Conservation (phyloP, 2,113 vertebrate genomes). For the Arothron firmamentum region DNA sequence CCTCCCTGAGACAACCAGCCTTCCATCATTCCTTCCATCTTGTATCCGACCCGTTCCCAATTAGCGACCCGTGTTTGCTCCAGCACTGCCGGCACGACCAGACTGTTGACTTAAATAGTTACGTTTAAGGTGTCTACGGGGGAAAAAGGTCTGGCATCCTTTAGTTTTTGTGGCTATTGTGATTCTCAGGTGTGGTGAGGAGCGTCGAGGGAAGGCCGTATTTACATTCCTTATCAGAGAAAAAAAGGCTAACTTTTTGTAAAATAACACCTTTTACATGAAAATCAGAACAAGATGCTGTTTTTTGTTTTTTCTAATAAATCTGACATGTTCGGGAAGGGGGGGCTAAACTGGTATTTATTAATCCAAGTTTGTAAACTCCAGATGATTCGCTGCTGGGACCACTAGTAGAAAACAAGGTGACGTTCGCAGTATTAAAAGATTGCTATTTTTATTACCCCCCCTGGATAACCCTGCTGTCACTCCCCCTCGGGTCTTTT, state of each 20-base stretch:
- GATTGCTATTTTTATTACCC: neutral
- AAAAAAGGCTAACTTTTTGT: too few relatives aligned
- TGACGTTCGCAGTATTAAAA: too few relatives aligned
- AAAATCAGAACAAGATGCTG: neutral
- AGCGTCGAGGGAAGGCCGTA: slow-evolving; percentile 38
- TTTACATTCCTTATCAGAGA: slow-evolving; percentile 27
- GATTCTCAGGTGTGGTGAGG: slow-evolving; percentile 26
- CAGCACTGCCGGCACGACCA: slow-evolving; percentile 4
- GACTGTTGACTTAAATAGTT: neutral
- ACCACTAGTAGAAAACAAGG: neutral
- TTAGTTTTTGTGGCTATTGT: slow-evolving; percentile 1
- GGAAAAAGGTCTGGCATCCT: slow-evolving; percentile 19
- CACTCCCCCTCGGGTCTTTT: slow-evolving; percentile 21
- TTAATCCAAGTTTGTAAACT: neutral
- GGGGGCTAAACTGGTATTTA: neutral
- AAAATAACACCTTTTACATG: neutral
- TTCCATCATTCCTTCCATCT: slow-evolving; percentile 10
- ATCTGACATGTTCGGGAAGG: neutral
- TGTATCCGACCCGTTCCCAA: slow-evolving; percentile 3
- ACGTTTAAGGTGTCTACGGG: neutral
- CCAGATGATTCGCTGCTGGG: neutral
- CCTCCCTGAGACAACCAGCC: slow-evolving; percentile 36
- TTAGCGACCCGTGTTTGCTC: slow-evolving; percentile 5
- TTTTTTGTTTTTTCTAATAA: slow-evolving; percentile 18
- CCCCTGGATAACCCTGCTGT: slow-evolving; percentile 43